A percentile compares a stretch with the other conserved stretches of the same genome.
Conservation (phyloP, 1,140 invertebrate species). For the Andricus grossulariae region DNA sequence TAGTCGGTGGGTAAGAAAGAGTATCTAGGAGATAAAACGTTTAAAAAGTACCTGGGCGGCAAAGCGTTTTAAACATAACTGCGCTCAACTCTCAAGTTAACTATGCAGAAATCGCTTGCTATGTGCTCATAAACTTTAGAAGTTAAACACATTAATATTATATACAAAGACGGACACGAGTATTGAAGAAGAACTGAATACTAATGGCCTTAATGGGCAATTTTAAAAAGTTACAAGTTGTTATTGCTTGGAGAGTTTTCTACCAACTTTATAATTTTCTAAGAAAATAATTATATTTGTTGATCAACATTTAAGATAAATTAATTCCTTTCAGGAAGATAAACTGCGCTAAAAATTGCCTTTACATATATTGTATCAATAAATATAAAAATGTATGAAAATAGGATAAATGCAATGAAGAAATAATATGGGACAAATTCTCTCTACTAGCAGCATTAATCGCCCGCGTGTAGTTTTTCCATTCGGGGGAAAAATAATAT, state of each 20-base stretch:
- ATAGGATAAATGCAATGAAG: no score
- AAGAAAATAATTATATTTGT: no score
- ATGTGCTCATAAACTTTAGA: not conserved
- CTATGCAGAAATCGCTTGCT: slow-evolving; percentile 36
- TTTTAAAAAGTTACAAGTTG: not conserved
- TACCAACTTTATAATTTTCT: not conserved
- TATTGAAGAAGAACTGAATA: slow-evolving; percentile 8
- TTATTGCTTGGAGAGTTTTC: not conserved
- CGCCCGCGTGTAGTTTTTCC: no score
- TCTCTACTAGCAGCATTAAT: no score
- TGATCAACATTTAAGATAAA: no score
- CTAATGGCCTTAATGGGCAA: not conserved
- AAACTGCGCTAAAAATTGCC: no score
- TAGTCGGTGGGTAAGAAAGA: not conserved
- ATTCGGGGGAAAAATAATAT: no score
- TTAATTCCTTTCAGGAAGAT: no score
- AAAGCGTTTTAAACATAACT: slow-evolving; percentile 35
- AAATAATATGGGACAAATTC: no score
- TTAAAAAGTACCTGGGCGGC: slow-evolving; percentile 33
- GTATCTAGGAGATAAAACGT: slow-evolving; percentile 31
- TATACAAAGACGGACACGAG: slow-evolving; percentile 1
- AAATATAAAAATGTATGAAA: no score
- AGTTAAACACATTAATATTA: slow-evolving; percentile 22
- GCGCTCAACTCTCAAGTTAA: slow-evolving; percentile 41
- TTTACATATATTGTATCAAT: no score